Conservation (phyloP, 2,797 vertebrate genomes). For the Acrocephalus scirpaceus region DNA sequence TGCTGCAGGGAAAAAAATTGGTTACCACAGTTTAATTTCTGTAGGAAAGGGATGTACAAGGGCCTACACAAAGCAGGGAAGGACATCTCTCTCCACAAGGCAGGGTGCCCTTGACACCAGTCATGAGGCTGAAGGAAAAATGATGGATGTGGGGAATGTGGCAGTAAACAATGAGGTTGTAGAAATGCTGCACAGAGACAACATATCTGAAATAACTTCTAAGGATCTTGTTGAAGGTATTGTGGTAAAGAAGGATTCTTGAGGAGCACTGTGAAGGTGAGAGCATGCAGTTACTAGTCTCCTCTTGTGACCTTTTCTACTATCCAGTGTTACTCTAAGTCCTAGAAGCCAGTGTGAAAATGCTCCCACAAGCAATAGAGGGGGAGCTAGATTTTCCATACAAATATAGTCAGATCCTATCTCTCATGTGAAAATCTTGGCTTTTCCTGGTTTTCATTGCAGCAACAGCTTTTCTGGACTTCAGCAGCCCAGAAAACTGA, state of each 20-base stretch:
- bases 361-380: not conserved
- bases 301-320: not conserved
- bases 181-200: not conserved
- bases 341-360: not conserved
- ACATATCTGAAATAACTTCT: not conserved
- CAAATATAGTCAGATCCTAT: not conserved
- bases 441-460: not conserved
- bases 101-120: not conserved
- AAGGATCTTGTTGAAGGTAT: not conserved
- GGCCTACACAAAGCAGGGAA: not conserved
- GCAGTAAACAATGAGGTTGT: not conserved
- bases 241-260: not conserved
- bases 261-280: not conserved
- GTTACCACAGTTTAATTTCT: not conserved
- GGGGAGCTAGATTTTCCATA: not conserved
- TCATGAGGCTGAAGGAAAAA: not conserved
- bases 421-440: not conserved
- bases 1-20: rapidly evolving
- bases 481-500: not conserved
- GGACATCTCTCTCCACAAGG: not conserved
- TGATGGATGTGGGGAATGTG: not conserved
- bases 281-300: not conserved
- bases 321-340: not conserved
- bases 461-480: not conserved
- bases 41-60: not conserved